A percentile compares a stretch with the other conserved stretches of the same genome.
Conservation (phyloP, 2,888 invertebrate genomes). For the Hypercompe scribonia region DNA sequence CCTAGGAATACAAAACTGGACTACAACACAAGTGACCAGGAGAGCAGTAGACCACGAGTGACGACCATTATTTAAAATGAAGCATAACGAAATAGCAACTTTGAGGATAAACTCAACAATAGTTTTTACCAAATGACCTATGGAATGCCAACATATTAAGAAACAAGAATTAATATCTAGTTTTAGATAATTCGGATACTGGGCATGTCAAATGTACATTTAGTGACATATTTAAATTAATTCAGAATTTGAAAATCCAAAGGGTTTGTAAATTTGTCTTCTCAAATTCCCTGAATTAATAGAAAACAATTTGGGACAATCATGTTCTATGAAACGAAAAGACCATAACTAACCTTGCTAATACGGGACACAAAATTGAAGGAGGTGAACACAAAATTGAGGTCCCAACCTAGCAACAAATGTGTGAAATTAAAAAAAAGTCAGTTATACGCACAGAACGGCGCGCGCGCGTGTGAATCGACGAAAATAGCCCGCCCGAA, state of each 20-base stretch:
- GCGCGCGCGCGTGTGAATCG: constrained; percentile 80
- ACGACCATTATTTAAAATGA: constrained; percentile 9
- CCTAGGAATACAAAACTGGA: constrained; percentile 31
- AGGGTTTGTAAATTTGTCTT: neutral
- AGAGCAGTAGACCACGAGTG: constrained; percentile 5
- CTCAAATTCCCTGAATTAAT: neutral
- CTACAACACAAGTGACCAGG: constrained; percentile 11
- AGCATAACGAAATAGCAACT: neutral
- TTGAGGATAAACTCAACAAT: neutral
- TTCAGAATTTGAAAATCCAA: neutral
- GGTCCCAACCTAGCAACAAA: constrained; percentile 54
- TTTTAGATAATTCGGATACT: neutral
- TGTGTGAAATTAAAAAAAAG: constrained; percentile 70
- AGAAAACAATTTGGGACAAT: neutral
- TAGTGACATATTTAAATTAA: neutral
- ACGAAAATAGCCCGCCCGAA: constrained; percentile 84
- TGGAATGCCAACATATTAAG: neutral
- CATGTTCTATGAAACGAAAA: neutral
- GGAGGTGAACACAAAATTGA: constrained; percentile 27
- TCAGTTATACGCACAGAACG: constrained; percentile 70
- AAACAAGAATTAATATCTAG: neutral
- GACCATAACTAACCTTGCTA: neutral
- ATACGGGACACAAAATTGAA: neutral
- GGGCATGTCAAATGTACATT: neutral
- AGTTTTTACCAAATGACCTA: neutral